Evolutionary conservation across 2,113 vertebrate species (phyloP), one percentile per base, ranked within the genome.

Genomic region (Arenaria interpres): DNA sequence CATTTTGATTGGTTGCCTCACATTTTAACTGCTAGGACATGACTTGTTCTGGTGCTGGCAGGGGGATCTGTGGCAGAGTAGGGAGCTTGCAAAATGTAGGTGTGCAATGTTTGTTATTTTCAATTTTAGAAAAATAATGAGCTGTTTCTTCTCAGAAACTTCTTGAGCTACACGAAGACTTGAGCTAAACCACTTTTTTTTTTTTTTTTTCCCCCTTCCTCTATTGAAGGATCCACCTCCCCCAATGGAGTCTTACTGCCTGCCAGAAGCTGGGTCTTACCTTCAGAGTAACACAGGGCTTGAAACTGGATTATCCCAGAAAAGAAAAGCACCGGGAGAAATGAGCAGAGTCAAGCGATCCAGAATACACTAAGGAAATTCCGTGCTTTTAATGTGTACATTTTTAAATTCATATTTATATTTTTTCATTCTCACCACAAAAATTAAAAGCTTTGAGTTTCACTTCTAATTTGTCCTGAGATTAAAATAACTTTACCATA

Each of bases 161-260:
- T 84, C 43, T 78, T 63, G 32, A 79, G 20, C 57, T 96, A 28
- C 92, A 50, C 30, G 41, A 43, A 75, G n/a, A 23, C 35, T 63
- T 56, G 15, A 53, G 22, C 41, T 92, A 56, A 89, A 54, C 23
- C 6, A 20, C 15, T 17, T 67, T 37, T 43, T 85, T 53, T 30
- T n/a, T 64, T 41, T 28, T 27, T 46, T 43, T n/a, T 14, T 33
- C 12, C 10, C 33, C 6, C 9, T 71, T 57, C 18, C 39, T 63
- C 32, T 82, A 3, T 79, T 91, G 71, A 96, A 99, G 99, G 99
- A 99, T 63, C 98, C 98, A 2, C 98, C 98, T 73, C 99, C 99
- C 51, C 95, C 96, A 7, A 32, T 98, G 18, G 98, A 99, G 59
- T 97, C 97, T 64, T 99, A 99, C 96, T 97, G 78, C 91, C 97